Base-by-base conservation (phyloP, 2,113 vertebrate genomes). In the Callipepla californica region DNA sequence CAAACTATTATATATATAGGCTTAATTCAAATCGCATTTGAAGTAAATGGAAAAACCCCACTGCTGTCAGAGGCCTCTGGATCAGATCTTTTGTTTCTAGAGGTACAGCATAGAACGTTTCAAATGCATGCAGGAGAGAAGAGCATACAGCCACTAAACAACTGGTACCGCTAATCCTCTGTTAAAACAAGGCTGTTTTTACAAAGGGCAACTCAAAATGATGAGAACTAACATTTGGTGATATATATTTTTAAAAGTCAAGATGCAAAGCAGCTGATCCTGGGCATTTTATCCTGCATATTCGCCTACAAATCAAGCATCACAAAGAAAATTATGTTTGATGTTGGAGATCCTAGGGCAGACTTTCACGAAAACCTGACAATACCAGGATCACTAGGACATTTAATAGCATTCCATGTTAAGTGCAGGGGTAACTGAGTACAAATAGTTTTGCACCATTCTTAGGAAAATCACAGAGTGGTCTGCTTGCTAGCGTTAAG, bases 1-100 rank as follows among this genome's bases (percentile, higher is more conserved):
- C 76, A 92, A 87, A 93, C 67, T 82, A 81, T 79, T 58, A 77
- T 26, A 47, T 32, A 58, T 42, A 61, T 20, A 66, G 57, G 51
- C 48, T 81, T 86, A 83, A 94, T 72, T 51, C 57, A 78, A 93
- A 92, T 77, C 68, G 34, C 68, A 57, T 55, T 40, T 80, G 65
- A 92, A 96, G 76, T 57, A 2, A 1, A 47, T 20, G 51, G 89
- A 86, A 92, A 96, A 94, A 59, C 1, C 48, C 59, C 1, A 0
- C 36, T 0, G 16, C 77, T 77, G 94, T 92, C 59, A 58, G 47
- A 96, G 59, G 74, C 77, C 82, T 94, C 59, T 59, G 85, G 87
- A 95, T 93, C 80, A 85, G 63, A 85, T 74, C 92, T 85, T 95
- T 90, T 96, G 84, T 86, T 94, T 94, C 85, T 78, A 73, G 75